Percentiles rank a stretch among this genome's conserved stretches.
These are phyloP conservation scores for Agriopis aurantiaria DNA, from an alignment of 2,888 invertebrate genomes.

Conservation along the genomic window DNA sequence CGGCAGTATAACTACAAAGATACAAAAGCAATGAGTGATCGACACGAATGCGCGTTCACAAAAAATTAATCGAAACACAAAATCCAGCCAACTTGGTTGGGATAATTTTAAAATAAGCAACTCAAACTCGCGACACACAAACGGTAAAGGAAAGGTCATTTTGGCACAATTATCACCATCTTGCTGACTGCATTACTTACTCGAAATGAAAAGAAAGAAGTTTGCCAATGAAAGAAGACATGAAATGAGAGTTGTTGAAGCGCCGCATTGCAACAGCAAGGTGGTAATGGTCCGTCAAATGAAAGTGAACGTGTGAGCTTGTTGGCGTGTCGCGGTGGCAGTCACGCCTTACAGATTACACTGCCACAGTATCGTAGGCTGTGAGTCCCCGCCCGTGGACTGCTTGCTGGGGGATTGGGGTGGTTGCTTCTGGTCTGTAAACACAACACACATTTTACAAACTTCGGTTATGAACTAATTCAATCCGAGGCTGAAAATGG, in stretches of 20 bases:
- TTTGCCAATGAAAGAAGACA: conserved; percentile 51
- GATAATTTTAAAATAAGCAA: conserved; percentile 72
- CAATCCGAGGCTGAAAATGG: not conserved
- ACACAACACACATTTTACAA: conserved; percentile 15
- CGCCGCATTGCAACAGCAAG: conserved; percentile 64
- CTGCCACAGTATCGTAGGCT: conserved; percentile 99
- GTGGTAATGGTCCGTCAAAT: conserved; percentile 65
- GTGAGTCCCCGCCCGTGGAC: conserved; percentile 93
- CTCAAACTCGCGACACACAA: conserved; percentile 71
- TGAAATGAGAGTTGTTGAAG: conserved; percentile 46
- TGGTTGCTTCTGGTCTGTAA: conserved; percentile 94
- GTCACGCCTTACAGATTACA: conserved; percentile 93
- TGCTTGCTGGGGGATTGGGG: conserved; percentile 93
- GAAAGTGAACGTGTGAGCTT: conserved; percentile 47
- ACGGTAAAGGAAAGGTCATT: conserved; percentile 52
- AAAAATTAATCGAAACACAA: conserved; percentile 58
- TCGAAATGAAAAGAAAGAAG: conserved; percentile 45
- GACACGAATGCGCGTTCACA: conserved; percentile 64
- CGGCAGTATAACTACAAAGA: conserved; percentile 55
- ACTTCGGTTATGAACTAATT: not conserved
- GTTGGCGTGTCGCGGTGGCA: conserved; percentile 52
- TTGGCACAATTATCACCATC: conserved; percentile 75
- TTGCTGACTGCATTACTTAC: conserved; percentile 61
- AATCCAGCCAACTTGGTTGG: conserved; percentile 83
- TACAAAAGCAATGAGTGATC: conserved; percentile 56